Evolutionary conservation across 2,888 invertebrate species (phyloP), one percentile per base, ranked within the genome.

Genomic region (Athalia cordata): DNA sequence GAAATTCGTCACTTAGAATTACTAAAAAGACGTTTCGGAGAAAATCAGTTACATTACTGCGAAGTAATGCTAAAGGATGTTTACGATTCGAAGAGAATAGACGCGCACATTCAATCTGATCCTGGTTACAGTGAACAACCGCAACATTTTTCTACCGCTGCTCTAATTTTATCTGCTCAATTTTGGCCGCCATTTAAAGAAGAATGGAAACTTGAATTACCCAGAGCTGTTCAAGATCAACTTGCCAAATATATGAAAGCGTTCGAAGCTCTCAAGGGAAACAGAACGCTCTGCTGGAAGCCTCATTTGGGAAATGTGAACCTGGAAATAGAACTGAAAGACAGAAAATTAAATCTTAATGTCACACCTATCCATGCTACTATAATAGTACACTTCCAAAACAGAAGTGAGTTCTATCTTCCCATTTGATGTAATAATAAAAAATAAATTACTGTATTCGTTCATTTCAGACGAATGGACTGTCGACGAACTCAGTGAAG

Each of bases 41-140:
- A 99, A 88, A 94, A 97, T n/a, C 96, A 98, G 84, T 91, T 99
- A 77, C 98, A 98, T 89, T 97, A 96, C 86, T 99, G 99, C 91
- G 99, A 99, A 92, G 98, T 99, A 0, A 99, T 99, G 99, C 91
- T 99, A 55, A 98, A 98, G 88, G 99, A 99, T 90, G 96, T 99
- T 59, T 95, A 96, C 43, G 99, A 99, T 90, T 99, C 99, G 0
- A 97, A 97, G 86, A 93, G 98, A 83, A 96, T 99, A 72, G 98
- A 98, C 91, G 93, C 95, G 8, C 93, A 96, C 76, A 95, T 97
- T 82, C 95, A 96, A 84, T 94, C 95, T 82, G 95, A 96, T 84
- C 91, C 93, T 5, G 92, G 90, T 83, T 94, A 92, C 83, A 91
- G 91, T n/a, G 70, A 85, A n/a, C 86, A 87, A 55, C 79, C 86